Evolutionary conservation across 2,888 invertebrate species (phyloP), one percentile per base, ranked within the genome.

Genomic region (Tachina fera): DNA sequence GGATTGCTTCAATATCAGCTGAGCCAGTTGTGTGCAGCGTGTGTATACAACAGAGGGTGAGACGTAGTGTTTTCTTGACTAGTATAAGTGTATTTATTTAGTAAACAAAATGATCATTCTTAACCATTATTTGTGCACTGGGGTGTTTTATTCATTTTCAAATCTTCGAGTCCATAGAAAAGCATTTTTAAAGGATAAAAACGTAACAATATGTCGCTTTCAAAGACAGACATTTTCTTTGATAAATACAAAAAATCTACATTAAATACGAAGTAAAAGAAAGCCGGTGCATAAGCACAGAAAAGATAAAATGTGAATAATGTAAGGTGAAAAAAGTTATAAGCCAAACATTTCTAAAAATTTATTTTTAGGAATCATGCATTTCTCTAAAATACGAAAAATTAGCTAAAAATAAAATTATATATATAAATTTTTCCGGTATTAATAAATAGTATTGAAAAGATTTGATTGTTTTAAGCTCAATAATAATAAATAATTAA

Each of bases 381-480:
- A 86, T 86, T 86, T 86, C 83, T 86, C 83, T 51, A 61, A 74
- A 39, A 71, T 45, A 43, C 4, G 6, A 11, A 19, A 10, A 19
- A 63, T 14, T 14, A 68, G 13, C 51, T 47, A 60, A 11, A 68
- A 49, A 67, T 2, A 6, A 51, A 9, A 43, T 16, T 16, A 16
- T 22, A 80, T 31, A 39, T 71, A 56, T 63, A 74, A 3, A 22
- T 14, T n/a, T 10, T 16, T 65, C 10, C 39, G 39, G 19, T 22
- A 11, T 16, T 53, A 31, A 61, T 19, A 41, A 41, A 61, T 19
- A 10, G 13, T 53, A 19, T 58, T 65, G 19, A 74, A 74, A 76
- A 65, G 71, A 80, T 86, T 82, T 87, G 88, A 88, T 90, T 89
- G 86, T 88, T 86, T 83, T 86, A 86, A 89, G 89, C 89, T 89